phyloP scores from a whole-genome alignment of 2,113 vertebrate genomes.

The Archilochus colubris region DNA sequence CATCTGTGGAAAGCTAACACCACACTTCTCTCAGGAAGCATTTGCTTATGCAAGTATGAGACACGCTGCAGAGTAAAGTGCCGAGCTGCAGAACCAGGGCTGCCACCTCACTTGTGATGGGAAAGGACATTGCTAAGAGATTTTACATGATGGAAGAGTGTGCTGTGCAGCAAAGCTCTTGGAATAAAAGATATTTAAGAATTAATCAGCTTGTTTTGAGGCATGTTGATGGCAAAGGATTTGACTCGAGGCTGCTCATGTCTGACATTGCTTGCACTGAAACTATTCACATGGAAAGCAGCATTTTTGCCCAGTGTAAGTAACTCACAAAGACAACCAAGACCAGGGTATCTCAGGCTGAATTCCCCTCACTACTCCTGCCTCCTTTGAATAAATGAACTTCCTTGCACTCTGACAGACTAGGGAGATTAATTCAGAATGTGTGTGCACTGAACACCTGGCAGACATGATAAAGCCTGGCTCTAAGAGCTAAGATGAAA shows the following conservation, averaged over 20 bases:
- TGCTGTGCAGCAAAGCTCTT: conserved; percentile 16
- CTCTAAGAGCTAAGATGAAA: conserved; percentile 60
- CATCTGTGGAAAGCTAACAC: neutral
- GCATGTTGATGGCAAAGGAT: neutral
- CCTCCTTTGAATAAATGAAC: conserved; percentile 52
- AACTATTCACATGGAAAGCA: neutral
- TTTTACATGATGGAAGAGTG: neutral
- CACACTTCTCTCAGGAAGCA: neutral
- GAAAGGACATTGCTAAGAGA: neutral
- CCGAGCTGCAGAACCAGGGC: neutral
- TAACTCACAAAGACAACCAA: conserved; percentile 15
- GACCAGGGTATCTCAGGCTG: neutral
- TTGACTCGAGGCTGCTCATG: neutral
- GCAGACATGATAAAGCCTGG: conserved; percentile 48
- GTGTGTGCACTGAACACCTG: conserved; percentile 57
- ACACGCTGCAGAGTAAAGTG: neutral
- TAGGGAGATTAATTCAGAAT: conserved; percentile 64
- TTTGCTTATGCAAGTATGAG: neutral
- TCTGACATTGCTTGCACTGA: neutral
- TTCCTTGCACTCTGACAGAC: conserved; percentile 40
- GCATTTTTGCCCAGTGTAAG: neutral
- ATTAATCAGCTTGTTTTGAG: conserved; percentile 10
- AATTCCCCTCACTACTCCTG: neutral
- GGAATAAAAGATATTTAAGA: neutral
- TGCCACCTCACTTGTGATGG: neutral